These are phyloP conservation scores for Muscicapa comitata DNA, from an alignment of 2,797 vertebrate species.

Conservation along the genomic window DNA sequence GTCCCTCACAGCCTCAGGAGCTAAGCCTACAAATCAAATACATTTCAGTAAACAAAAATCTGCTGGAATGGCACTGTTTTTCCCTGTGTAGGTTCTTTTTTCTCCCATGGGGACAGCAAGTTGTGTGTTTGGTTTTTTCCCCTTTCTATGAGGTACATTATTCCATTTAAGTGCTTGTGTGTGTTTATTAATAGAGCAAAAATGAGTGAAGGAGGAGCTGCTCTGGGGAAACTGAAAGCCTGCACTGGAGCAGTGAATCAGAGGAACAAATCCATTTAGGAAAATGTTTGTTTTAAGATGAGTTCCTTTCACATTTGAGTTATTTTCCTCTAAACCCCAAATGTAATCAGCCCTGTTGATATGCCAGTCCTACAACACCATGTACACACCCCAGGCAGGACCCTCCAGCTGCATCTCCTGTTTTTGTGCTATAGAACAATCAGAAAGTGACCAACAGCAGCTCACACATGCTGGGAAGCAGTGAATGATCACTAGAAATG, in stretches of 20 bases:
- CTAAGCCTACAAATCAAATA: not conserved
- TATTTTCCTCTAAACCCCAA: not conserved
- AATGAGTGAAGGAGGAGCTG: conserved; percentile 30
- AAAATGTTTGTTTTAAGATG: conserved; percentile 24
- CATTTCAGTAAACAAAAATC: not conserved
- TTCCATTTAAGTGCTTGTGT: conserved; percentile 8
- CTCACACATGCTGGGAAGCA: not conserved
- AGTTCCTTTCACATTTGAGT: not conserved
- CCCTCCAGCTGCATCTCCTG: not conserved
- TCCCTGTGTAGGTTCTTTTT: not conserved
- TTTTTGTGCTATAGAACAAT: not conserved
- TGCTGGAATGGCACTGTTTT: not conserved
- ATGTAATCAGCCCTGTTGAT: rapidly evolving
- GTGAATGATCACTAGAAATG: not conserved
- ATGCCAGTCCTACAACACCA: rapidly evolving
- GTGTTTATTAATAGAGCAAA: conserved; percentile 61
- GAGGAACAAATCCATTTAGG: conserved; percentile 18
- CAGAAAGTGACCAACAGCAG: not conserved
- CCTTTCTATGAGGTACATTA: not conserved
- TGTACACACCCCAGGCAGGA: not conserved
- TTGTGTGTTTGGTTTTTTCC: not conserved
- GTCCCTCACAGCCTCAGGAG: not conserved
- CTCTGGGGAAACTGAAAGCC: conserved; percentile 27
- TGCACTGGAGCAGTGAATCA: conserved; percentile 34
- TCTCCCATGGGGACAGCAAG: not conserved